A percentile compares a stretch with the other conserved stretches of the same genome.
Evolutionary conservation across 2,888 invertebrate species (phyloP).

Genomic region (Podabrus alpinus): DNA sequence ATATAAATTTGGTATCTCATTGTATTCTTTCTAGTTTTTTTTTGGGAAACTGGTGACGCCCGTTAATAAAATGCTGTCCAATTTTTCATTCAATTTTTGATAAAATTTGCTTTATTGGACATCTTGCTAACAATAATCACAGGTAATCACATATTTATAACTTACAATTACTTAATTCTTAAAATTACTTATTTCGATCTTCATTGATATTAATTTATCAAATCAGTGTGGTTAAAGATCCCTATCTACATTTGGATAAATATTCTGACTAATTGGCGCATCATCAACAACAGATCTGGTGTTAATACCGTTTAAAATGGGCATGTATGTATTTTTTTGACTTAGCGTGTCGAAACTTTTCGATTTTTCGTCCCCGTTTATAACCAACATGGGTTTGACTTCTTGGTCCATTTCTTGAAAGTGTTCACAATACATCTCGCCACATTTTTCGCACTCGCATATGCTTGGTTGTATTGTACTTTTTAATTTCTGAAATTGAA

Average conservation of each 20-base stretch:
- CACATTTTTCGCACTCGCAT: slow-evolving; percentile 75
- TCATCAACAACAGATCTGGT: not conserved
- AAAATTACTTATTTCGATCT: not conserved
- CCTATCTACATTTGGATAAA: not conserved
- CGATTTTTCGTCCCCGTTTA: not conserved
- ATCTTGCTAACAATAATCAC: not conserved
- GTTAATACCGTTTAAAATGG: not conserved
- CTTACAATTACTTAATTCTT: not conserved
- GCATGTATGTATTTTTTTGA: not conserved
- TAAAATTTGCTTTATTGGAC: not conserved
- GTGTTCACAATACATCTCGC: slow-evolving; percentile 77
- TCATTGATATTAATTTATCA: not conserved
- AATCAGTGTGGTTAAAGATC: not conserved
- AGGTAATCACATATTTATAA: not conserved
- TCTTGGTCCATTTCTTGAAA: slow-evolving; percentile 49
- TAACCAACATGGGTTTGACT: slow-evolving; percentile 30
- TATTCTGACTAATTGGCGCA: not conserved
- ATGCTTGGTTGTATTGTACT: slow-evolving; percentile 76
- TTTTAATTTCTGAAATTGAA: slow-evolving; percentile 69
- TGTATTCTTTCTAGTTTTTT: too few species aligned
- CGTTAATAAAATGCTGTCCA: too few species aligned
- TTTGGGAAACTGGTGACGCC: too few species aligned
- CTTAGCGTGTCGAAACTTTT: not conserved
- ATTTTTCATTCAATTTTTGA: not conserved
- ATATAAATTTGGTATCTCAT: too few species aligned